These are phyloP conservation scores for Netelia fuscicornis DNA, from an alignment of 2,888 invertebrate genomes.

Conservation along the genomic window DNA sequence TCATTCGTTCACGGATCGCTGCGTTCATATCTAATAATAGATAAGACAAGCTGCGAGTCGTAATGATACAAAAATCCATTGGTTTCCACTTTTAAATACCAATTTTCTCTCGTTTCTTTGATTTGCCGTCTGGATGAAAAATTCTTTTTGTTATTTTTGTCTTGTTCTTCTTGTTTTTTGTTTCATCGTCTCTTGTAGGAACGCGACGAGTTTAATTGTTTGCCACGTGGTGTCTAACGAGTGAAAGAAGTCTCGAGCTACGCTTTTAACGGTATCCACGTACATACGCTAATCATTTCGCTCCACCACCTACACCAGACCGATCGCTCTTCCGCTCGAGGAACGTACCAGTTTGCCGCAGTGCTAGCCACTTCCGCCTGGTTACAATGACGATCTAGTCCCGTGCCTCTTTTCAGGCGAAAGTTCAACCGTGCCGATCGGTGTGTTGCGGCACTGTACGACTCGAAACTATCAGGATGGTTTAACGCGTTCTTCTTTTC, in stretches of 20 bases:
- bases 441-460: neutral
- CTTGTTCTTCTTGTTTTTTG: neutral
- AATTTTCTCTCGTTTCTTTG: neutral
- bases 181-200: neutral
- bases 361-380: conserved; percentile 74
- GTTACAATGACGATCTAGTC: conserved; percentile 69
- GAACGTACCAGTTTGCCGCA: conserved; percentile 62
- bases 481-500: neutral
- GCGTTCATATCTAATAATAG: conserved; percentile 62
- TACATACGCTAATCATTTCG: conserved; percentile 57
- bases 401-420: conserved; percentile 36
- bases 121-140: neutral
- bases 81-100: neutral
- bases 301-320: conserved; percentile 39
- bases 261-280: conserved; percentile 49
- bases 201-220: conserved; percentile 20
- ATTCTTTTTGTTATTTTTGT: neutral
- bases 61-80: neutral
- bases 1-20: conserved; percentile 35
- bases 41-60: conserved; percentile 8
- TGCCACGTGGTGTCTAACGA: conserved; percentile 57
- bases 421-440: conserved; percentile 52
- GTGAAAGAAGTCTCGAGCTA: conserved; percentile 14
- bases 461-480: conserved; percentile 4
- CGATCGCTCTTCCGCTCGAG: conserved; percentile 70